These are phyloP conservation scores for Agelaius phoeniceus DNA, from an alignment of 2,113 vertebrate genomes.

Conservation along the genomic window DNA sequence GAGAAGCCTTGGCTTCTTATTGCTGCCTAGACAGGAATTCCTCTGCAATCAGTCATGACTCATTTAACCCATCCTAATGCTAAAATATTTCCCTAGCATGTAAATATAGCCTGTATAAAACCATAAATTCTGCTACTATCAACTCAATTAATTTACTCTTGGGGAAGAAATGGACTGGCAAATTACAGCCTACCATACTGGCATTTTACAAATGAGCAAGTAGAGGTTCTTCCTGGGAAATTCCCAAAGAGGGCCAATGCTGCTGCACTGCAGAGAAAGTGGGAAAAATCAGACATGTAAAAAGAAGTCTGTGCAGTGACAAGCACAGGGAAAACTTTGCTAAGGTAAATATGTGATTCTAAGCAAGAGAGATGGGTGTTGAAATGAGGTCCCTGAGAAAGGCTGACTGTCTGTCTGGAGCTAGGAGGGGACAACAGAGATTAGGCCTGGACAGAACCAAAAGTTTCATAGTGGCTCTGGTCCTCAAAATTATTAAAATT, in stretches of 20 bases:
- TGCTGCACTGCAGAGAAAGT: not conserved
- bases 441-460: not conserved
- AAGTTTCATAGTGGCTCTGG: not conserved
- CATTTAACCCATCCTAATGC: not conserved
- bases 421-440: not conserved
- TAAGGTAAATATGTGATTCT: not conserved
- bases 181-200: not conserved
- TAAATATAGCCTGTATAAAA: not conserved
- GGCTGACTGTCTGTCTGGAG: not conserved
- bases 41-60: not conserved
- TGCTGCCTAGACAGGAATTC: not conserved
- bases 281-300: not conserved
- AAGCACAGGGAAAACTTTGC: not conserved
- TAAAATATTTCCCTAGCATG: not conserved
- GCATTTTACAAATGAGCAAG: not conserved
- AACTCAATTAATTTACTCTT: not conserved
- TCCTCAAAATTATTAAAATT: not conserved
- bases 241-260: not conserved
- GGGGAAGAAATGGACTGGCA: constrained; percentile 14
- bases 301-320: not conserved
- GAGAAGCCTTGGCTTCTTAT: not conserved
- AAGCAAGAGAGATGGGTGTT: not conserved
- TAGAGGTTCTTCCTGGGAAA: constrained; percentile 5
- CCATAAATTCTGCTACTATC: constrained; percentile 3
- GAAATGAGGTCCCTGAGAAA: not conserved